Evolutionary conservation across 23 tunicate species (phyloP).

Genomic region (Ciona savignyi): DNA sequence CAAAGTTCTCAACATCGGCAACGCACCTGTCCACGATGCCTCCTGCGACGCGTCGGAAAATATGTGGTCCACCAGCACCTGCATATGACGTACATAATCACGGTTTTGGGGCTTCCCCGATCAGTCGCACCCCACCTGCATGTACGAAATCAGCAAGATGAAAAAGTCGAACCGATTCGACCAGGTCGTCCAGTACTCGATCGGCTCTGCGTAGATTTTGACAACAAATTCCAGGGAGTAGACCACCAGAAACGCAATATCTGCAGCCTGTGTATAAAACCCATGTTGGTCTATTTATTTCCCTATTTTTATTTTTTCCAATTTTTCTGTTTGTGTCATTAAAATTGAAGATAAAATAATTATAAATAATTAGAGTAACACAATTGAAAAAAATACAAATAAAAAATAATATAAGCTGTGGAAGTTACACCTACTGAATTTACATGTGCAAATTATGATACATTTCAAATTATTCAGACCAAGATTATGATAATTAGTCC

Average conservation of each 20-base stretch:
- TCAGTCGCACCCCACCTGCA: constrained; percentile 40
- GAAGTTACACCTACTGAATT: too few relatives aligned
- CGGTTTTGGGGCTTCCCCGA: neutral
- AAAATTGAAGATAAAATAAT: neutral
- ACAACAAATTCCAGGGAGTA: constrained; percentile 64
- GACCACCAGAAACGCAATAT: constrained; percentile 40
- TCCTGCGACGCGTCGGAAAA: constrained; percentile 23
- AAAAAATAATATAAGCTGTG: too few relatives aligned
- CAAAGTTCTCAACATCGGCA: constrained; percentile 70
- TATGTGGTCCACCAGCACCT: constrained; percentile 67
- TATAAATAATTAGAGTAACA: too few relatives aligned
- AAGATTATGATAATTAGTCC: too few relatives aligned
- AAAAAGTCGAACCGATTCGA: constrained; percentile 86
- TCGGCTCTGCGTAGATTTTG: constrained; percentile 72
- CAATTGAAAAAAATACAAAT: neutral
- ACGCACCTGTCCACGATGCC: constrained; percentile 53
- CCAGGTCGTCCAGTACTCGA: constrained; percentile 47
- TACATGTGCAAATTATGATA: too few relatives aligned
- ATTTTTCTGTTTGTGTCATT: neutral
- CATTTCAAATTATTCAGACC: too few relatives aligned
- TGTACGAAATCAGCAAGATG: constrained; percentile 46
- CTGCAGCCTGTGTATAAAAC: constrained; percentile 31
- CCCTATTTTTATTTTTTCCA: neutral
- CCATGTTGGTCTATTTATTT: neutral
- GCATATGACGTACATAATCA: neutral